Evolutionary conservation across 2,797 vertebrate genomes (phyloP), one percentile per base, ranked within the genome.

Genomic region (Phoxinus dragarum): DNA sequence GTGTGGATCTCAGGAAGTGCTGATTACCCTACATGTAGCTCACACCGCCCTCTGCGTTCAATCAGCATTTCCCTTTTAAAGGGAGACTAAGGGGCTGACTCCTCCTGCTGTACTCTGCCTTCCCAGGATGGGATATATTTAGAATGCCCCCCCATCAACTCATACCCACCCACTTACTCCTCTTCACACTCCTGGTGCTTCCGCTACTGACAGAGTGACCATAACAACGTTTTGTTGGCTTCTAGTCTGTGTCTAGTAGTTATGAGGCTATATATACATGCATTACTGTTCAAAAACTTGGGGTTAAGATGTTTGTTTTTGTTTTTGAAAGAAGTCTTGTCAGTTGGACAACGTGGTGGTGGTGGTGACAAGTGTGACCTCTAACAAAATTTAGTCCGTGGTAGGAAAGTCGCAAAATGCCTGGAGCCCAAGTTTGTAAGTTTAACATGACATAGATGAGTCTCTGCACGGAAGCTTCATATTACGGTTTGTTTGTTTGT

Each of bases 31-130:
- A 91, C 89, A 92, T 91, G 92, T 93, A 88, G 72, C 88, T 56
- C 82, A 80, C 88, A 52, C 87, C 74, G 69, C 75, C 31, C 88
- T 83, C 59, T 78, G 78, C 61, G 82, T 80, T 82, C 87, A 67
- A 49, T 85, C 90, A 86, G 84, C 78, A 86, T 87, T 92, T 91
- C 88, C 91, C 91, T 91, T 90, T 92, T 91, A 92, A 92, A 92
- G 91, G 80, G 81, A 89, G 90, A 87, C 88, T 84, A 49, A 82
- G 71, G 47, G 47, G 67, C 74, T 84, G 80, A 78, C 88, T 84
- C 89, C 86, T 76, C 90, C 88, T 84, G 86, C 56, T 86, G 86
- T 86, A 80, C 83, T 83, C 66, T 78, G 82, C 71, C 80, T 84
- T 84, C 54, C 66, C 86, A 86, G 67, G 49, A 76, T 79, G 66